These are phyloP conservation scores for Orchesella flavescens DNA, from an alignment of 2,888 invertebrate species.

Conservation along the genomic window DNA sequence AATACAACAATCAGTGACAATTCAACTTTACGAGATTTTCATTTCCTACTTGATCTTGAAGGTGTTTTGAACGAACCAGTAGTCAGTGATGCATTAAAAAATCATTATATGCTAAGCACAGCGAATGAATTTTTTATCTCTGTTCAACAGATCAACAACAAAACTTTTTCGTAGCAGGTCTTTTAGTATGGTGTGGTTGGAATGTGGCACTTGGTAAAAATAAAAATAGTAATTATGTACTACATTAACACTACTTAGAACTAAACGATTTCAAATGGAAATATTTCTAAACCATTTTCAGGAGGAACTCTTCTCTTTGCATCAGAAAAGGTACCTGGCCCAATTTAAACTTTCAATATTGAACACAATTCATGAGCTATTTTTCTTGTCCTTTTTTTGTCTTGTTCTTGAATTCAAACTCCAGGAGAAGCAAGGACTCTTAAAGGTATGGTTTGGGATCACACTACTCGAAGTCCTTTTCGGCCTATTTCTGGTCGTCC, in stretches of 20 bases:
- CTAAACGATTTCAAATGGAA: no score
- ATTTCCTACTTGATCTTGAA: conserved; percentile 62
- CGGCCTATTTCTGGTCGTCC: conserved; percentile 56
- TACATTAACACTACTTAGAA: no score
- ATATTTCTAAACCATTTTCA: conserved; percentile 13
- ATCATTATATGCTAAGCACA: no score
- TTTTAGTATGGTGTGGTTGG: conserved; percentile 64
- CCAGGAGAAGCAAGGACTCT: conserved; percentile 59
- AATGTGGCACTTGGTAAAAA: conserved; percentile 56
- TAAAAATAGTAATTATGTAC: not conserved
- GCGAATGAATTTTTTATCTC: no score
- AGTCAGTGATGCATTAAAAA: no score
- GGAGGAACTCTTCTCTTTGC: conserved; percentile 62
- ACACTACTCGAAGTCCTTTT: conserved; percentile 56
- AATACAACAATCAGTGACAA: conserved; percentile 62
- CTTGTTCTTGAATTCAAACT: conserved; percentile 20
- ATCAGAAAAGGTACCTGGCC: conserved; percentile 60
- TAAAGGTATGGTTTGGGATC: conserved; percentile 66
- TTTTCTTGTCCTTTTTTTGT: conserved; percentile 46
- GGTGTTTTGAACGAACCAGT: no score
- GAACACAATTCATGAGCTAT: conserved; percentile 17
- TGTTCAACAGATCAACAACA: conserved; percentile 52
- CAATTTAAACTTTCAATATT: conserved; percentile 23
- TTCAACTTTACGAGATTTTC: conserved; percentile 63
- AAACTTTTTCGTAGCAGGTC: conserved; percentile 62